A percentile compares a stretch with the other conserved stretches of the same genome.
phyloP scores from a whole-genome alignment of 1,140 invertebrate genomes.

The Parapsyche elsis region DNA sequence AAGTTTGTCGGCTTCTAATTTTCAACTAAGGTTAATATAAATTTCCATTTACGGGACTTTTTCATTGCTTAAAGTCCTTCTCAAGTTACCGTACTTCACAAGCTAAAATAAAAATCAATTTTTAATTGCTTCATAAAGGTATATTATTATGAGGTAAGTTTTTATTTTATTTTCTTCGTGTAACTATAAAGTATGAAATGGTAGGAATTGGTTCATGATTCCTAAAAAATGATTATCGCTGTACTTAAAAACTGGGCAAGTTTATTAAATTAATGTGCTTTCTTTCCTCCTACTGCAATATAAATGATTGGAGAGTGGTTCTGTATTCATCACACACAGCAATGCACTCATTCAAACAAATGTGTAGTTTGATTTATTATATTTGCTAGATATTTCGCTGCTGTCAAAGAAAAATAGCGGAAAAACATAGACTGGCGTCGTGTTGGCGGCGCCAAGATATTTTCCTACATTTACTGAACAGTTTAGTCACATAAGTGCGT shows the following conservation, averaged over 20 bases:
- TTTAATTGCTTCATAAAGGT: background rate
- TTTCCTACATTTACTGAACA: conserved; percentile 7
- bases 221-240: too few relatives aligned
- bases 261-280: too few relatives aligned
- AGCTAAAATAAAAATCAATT: conserved; percentile 1
- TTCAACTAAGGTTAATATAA: conserved; percentile 24
- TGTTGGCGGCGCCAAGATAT: background rate
- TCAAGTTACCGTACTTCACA: conserved; percentile 3
- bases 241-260: too few relatives aligned
- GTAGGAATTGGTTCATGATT: too few relatives aligned
- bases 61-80: conserved; percentile 3
- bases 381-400: background rate
- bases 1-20: conserved; percentile 23
- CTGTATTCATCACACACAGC: too few relatives aligned
- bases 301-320: too few relatives aligned
- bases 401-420: background rate
- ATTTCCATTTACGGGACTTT: conserved; percentile 14
- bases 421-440: background rate
- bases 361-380: too few relatives aligned
- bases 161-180: too few relatives aligned
- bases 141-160: background rate
- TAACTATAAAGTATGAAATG: too few relatives aligned
- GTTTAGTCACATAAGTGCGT: conserved; percentile 5
- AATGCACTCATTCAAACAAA: too few relatives aligned
- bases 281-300: too few relatives aligned